Percentiles rank a stretch among this genome's conserved stretches.
phyloP scores from a whole-genome alignment of 2,888 invertebrate species.

The Heteromyza rotundicornis region DNA sequence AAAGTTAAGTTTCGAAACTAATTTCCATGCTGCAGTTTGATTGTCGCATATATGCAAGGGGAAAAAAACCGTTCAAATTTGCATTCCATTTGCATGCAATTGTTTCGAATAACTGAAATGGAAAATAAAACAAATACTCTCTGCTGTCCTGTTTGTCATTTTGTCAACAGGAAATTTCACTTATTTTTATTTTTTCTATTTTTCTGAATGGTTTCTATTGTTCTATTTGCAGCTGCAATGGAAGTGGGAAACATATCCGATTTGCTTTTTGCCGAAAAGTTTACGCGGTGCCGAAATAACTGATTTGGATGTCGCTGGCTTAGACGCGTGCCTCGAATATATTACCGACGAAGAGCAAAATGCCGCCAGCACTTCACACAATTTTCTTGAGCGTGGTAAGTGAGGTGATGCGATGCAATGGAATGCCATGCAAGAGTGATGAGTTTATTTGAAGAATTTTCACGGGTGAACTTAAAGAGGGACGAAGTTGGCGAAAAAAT shows the following conservation, averaged over 20 bases:
- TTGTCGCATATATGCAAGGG: background rate
- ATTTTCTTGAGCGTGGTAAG: slow-evolving; percentile 66
- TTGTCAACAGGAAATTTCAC: slow-evolving; percentile 1
- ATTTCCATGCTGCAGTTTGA: background rate
- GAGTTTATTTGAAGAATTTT: slow-evolving; percentile 26
- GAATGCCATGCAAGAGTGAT: background rate
- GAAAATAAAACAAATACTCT: background rate
- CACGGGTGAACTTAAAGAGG: slow-evolving; percentile 67
- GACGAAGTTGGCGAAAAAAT: no score
- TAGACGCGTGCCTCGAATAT: slow-evolving; percentile 61
- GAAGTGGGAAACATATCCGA: slow-evolving; percentile 62
- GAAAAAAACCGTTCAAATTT: no score
- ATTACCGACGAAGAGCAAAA: slow-evolving; percentile 64
- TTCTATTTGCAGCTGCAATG: slow-evolving; percentile 51
- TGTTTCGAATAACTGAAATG: background rate
- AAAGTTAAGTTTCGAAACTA: no score
- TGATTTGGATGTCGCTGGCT: slow-evolving; percentile 57
- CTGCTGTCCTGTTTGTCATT: background rate
- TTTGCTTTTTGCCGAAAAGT: slow-evolving; percentile 61
- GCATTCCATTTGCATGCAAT: slow-evolving; percentile 1
- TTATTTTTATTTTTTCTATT: slow-evolving; percentile 15
- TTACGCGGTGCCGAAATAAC: slow-evolving; percentile 61
- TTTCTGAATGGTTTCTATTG: slow-evolving; percentile 12
- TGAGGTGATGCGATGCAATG: background rate
- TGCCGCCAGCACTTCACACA: slow-evolving; percentile 64